These are phyloP conservation scores for Tetrao urogallus DNA, from an alignment of 2,113 vertebrate species.

Conservation along the genomic window DNA sequence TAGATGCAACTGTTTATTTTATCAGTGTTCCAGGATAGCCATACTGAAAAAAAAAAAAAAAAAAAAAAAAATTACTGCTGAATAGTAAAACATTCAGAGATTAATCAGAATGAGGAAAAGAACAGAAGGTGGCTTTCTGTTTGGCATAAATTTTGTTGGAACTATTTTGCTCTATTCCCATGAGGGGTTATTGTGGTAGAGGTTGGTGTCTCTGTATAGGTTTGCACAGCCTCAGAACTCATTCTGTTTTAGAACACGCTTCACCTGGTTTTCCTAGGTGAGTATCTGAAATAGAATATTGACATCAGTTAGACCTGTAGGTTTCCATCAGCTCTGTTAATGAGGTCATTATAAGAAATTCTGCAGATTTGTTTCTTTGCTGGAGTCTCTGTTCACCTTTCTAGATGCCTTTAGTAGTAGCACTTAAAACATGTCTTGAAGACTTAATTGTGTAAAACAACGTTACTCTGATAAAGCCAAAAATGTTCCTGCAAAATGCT, in stretches of 20 bases:
- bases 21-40: not conserved
- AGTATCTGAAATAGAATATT: not conserved
- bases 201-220: not conserved
- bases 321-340: not conserved
- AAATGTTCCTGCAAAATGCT: constrained; percentile 24
- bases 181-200: not conserved
- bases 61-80: not conserved
- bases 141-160: not conserved
- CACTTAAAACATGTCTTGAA: not conserved
- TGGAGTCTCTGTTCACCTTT: not conserved
- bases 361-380: not conserved
- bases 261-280: not conserved
- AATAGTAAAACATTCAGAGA: not conserved
- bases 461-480: not conserved
- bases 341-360: not conserved
- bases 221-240: not conserved
- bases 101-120: not conserved
- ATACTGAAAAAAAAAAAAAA: not conserved
- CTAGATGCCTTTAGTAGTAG: not conserved
- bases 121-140: not conserved
- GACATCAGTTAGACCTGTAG: not conserved
- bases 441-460: not conserved
- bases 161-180: not conserved
- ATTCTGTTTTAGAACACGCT: not conserved
- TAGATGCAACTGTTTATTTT: not conserved